Percentiles rank a stretch among this genome's conserved stretches.
phyloP scores from a whole-genome alignment of 2,888 invertebrate genomes.

The Apamea anceps region DNA sequence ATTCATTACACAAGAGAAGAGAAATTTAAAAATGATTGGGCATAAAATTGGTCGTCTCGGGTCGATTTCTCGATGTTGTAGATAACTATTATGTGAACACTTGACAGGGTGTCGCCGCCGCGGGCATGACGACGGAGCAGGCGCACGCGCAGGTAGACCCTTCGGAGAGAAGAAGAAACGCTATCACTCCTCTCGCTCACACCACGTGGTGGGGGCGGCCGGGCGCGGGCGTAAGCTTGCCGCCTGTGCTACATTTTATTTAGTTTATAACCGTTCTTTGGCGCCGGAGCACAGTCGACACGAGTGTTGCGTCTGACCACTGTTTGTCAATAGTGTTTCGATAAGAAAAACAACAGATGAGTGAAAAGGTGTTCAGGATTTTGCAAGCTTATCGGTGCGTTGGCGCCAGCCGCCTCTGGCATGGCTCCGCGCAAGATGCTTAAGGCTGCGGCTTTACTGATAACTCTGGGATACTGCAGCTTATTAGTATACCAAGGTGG shows the following conservation, averaged over 20 bases:
- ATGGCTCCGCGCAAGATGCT: constrained; percentile 87
- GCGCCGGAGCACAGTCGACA: constrained; percentile 73
- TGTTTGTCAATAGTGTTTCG: constrained; percentile 82
- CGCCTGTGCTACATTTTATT: constrained; percentile 90
- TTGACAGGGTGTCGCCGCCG: constrained; percentile 88
- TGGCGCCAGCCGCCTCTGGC: constrained; percentile 83
- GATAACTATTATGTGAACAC: constrained; percentile 86
- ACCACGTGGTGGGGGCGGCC: constrained; percentile 87
- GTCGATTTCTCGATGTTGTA: constrained; percentile 76
- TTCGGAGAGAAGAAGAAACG: constrained; percentile 71
- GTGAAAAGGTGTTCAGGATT: constrained; percentile 82
- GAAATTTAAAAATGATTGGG: constrained; percentile 64
- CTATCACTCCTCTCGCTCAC: constrained; percentile 76
- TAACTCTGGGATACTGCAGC: constrained; percentile 91
- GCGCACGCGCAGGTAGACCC: constrained; percentile 89
- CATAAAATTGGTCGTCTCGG: constrained; percentile 68
- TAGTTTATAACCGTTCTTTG: constrained; percentile 88
- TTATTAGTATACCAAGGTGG: constrained; percentile 91
- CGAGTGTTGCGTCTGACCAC: constrained; percentile 65
- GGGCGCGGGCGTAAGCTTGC: constrained; percentile 85
- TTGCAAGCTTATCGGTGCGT: constrained; percentile 80
- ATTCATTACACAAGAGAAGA: constrained; percentile 39
- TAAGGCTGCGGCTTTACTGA: constrained; percentile 88
- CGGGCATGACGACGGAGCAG: constrained; percentile 81
- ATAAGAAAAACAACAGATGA: constrained; percentile 87